Evolutionary conservation across 2,888 invertebrate species (phyloP), one percentile per base, ranked within the genome.

Genomic region (Lordiphosa fenestrarum): DNA sequence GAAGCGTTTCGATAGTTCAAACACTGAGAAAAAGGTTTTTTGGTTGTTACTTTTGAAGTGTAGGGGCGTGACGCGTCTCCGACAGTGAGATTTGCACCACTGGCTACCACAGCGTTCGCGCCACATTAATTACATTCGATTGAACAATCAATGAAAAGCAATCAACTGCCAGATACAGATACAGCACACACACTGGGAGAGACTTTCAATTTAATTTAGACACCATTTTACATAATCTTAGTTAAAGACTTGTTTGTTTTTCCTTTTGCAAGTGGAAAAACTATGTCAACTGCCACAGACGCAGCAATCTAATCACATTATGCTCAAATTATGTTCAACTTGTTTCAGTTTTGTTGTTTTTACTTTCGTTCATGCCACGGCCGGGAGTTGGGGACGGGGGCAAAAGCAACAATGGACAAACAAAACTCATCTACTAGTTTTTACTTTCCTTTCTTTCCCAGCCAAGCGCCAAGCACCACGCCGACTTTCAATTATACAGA

Each of bases 131-230:
- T 78, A 82, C 62, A 64, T 57, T 84, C 75, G 83, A 77, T 77
- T 84, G 83, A 84, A 82, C 85, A 77, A 84, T 77, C 77, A 77
- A 84, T 77, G 78, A 78, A 69, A 68, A 84, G 75, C 83, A 77
- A 84, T 84, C 85, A 77, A 47, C 60, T 68, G 71, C 60, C 68
- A 71, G 33, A 39, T 37, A 37, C 36, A 37, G 10, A 33, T 35
- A 71, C 12, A 53, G 15, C 30, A 37, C 37, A 37, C 6, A 48
- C 21, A 38, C 25, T 9, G 6, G 55, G 44, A 66, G 51, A 19
- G 63, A 60, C 53, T 71, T 59, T 66, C 69, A 41, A 71, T 71
- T 53, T 40, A 52, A 69, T 65, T 66, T 68, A 48, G 61, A 56
- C 59, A 66, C 71, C 49, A 74, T 66, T 77, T 76, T 77, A 77